Conservation (phyloP, 2,797 vertebrate genomes). For the Erethizon dorsatum region DNA sequence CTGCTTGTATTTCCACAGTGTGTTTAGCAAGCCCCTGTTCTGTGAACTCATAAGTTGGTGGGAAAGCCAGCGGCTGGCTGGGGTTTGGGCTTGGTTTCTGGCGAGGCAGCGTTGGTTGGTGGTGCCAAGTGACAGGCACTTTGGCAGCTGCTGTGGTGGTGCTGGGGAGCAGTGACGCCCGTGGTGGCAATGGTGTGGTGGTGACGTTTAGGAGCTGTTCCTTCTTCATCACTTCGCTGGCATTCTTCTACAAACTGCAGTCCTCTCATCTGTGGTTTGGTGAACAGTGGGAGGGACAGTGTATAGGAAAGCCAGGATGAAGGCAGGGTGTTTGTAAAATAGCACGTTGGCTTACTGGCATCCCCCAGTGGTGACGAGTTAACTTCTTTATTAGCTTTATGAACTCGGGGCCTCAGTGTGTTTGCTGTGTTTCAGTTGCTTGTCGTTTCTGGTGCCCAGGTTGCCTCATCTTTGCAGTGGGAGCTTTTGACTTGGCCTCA, state of each 20-base stretch:
- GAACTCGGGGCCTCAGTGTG: background rate
- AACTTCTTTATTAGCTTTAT: background rate
- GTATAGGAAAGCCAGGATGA: background rate
- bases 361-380: background rate
- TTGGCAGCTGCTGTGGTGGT: too few species aligned
- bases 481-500: background rate
- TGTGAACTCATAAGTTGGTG: background rate
- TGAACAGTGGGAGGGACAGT: rapidly evolving
- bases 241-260: too few species aligned
- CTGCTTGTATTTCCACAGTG: background rate
- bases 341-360: background rate
- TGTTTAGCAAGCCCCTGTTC: background rate
- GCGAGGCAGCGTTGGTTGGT: background rate
- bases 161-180: rapidly evolving
- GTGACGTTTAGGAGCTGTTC: rapidly evolving
- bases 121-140: background rate
- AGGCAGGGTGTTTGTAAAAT: background rate
- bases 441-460: background rate
- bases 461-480: background rate
- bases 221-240: too few species aligned
- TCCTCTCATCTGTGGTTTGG: rapidly evolving
- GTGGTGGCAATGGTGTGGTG: rapidly evolving
- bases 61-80: background rate
- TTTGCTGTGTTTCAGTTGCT: rapidly evolving
- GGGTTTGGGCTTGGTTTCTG: background rate